A percentile compares a stretch with the other conserved stretches of the same genome.
Evolutionary conservation across 2,113 vertebrate species (phyloP).

Genomic region (Carollia perspicillata): DNA sequence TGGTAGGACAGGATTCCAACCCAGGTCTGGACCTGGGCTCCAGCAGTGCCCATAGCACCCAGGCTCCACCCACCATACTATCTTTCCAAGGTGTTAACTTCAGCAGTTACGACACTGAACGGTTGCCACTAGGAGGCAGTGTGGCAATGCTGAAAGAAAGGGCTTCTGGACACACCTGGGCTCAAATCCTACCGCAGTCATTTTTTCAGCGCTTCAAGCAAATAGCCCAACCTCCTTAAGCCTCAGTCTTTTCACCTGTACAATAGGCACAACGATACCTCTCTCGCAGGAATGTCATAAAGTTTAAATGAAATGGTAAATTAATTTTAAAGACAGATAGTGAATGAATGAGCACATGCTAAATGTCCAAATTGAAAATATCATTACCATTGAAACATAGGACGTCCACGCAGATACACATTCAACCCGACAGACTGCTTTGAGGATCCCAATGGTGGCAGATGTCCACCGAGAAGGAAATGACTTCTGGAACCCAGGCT

Average conservation of each 20-base stretch:
- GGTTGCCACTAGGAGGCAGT: background rate
- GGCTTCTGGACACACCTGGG: background rate
- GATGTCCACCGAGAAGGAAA: background rate
- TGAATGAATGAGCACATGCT: background rate
- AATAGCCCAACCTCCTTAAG: background rate
- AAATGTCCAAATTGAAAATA: background rate
- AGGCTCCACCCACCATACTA: rapidly evolving
- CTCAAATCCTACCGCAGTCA: background rate
- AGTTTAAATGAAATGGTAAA: background rate
- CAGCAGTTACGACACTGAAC: rapidly evolving
- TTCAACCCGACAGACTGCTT: background rate
- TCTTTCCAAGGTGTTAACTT: background rate
- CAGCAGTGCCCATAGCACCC: background rate
- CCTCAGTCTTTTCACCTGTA: background rate
- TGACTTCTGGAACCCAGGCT: background rate
- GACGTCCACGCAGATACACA: no score
- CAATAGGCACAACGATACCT: background rate
- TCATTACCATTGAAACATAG: background rate
- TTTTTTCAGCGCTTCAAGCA: background rate
- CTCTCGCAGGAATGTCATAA: background rate
- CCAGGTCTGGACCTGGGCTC: no score
- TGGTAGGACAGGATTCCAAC: background rate
- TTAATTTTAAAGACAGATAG: background rate
- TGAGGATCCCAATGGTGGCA: background rate
- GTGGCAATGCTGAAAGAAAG: background rate